Evolutionary conservation across 2,888 invertebrate species (phyloP), one percentile per base, ranked within the genome.

Genomic region (Thecophora atra): DNA sequence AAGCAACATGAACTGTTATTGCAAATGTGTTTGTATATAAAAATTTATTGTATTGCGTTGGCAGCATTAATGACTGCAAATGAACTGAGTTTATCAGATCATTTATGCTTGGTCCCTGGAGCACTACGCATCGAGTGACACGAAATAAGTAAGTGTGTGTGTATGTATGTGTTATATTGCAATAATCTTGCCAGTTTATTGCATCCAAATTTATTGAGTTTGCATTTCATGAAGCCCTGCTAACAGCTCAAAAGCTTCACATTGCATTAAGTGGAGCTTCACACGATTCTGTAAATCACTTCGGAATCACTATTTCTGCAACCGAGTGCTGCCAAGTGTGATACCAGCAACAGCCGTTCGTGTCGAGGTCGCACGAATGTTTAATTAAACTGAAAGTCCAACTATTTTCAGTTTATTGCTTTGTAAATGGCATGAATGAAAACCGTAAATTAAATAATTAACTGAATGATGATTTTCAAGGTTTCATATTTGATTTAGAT

Each of bases 1-100:
- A 71, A 52, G 63, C 72, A 69, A 54, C 44, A 56, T 71, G 60
- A 30, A 21, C 1, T 13, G 42, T 21, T 44, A 26, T 24, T 68
- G 26, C 47, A 47, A 47, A 1, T 11, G 47, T 15, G 13, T n/a
- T 5, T 15, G 47, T 47, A 28, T 28, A 37, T 62, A 30, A 62
- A 19, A 65, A 52, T 42, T 65, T 8, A 65, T 65, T 65, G 47
- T 28, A 52, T n/a, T 52, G 52, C 65, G 51, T 47, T 52, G 51
- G 6, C 13, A 52, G 30, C 65, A 21, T 56, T 54, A 37, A 68
- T 58, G 42, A 24, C 56, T 56, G 44, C 68, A 58, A 68, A 68
- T 68, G 37, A 58, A 68, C 15, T 58, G 44, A 58, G 42, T 68
- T 44, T 44, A 58, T 68, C 54, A 44, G 44, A 68, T n/a, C 44